Evolutionary conservation across 2,888 invertebrate genomes (phyloP), one percentile per base, ranked within the genome.

Genomic region (Lasioglossum calceatum): DNA sequence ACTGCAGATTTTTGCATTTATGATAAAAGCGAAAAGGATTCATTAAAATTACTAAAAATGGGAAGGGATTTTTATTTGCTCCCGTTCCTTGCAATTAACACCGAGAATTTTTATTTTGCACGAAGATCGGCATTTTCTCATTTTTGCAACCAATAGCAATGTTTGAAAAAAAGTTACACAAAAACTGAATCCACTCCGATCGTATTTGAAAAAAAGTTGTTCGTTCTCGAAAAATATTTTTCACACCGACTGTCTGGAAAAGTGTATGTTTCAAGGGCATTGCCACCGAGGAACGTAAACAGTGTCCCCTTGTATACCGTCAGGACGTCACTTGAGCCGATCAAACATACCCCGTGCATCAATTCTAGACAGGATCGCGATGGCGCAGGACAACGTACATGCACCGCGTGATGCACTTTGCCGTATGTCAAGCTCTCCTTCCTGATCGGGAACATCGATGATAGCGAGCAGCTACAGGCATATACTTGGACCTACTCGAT

Each of bases 381-480:
- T 32, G 77, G 71, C 77, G n/a, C 44, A 39, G 27, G 44, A 54
- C 77, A 81, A 82, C 73, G 81, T 85, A 82, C 79, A 85, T 83
- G 80, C 71, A 74, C 47, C 74, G 36, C 39, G 77, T 64, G 75
- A 72, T 86, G 83, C 83, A 86, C 79, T 84, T 86, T 74, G 81
- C 71, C 77, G 70, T 84, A 77, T 78, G 84, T 85, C 89, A 78
- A 87, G 83, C 82, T 79, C 82, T 78, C 80, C 87, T 85, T 72
- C 79, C 75, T 79, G 84, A 90, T 87, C 87, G 86, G 87, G 89
- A 90, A 87, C 81, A 39, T 32, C 75, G 78, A 58, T 81, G 82
- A 80, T 79, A 64, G 71, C 81, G 71, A 14, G 14, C 84, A 58
- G 71, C 81, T 84, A 80, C 81, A 79, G 80, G 14, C 71, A 42